phyloP scores from a whole-genome alignment of 1,140 invertebrate species.

The Sminthurides bifidus region DNA sequence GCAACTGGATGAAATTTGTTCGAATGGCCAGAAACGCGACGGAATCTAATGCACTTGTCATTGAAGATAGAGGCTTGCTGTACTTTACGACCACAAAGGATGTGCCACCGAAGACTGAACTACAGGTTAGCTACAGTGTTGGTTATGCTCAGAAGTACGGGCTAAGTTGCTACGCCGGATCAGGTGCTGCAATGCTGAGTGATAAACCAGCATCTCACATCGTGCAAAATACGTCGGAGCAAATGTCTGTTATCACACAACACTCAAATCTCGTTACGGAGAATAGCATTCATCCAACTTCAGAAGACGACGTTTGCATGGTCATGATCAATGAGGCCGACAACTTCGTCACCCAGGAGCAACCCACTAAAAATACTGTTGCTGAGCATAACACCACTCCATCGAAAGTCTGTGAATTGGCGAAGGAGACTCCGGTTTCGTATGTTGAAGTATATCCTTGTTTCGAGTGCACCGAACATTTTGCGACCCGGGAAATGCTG shows the following conservation, averaged over 20 bases:
- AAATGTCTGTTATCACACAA: neutral
- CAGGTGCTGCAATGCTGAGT: too few relatives aligned
- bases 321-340: neutral
- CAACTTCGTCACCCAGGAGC: neutral
- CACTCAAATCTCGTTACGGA: neutral
- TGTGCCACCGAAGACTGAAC: slow-evolving; percentile 27
- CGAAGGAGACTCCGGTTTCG: neutral
- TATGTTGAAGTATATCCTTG: slow-evolving; percentile 16
- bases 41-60: slow-evolving; percentile 24
- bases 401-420: neutral
- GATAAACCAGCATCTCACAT: neutral
- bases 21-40: slow-evolving; percentile 13
- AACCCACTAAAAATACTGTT: neutral
- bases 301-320: too few relatives aligned
- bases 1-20: slow-evolving; percentile 32
- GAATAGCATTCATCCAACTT: neutral
- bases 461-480: slow-evolving; percentile 27
- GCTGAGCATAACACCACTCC: neutral
- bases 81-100: slow-evolving; percentile 29
- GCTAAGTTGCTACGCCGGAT: slow-evolving; percentile 15
- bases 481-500: slow-evolving; percentile 7
- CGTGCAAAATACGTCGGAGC: neutral
- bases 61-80: slow-evolving; percentile 20
- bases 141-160: slow-evolving; percentile 27
- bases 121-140: slow-evolving; percentile 26